Base-by-base conservation (phyloP, 2,113 vertebrate species). In the Hipposideros armiger region DNA sequence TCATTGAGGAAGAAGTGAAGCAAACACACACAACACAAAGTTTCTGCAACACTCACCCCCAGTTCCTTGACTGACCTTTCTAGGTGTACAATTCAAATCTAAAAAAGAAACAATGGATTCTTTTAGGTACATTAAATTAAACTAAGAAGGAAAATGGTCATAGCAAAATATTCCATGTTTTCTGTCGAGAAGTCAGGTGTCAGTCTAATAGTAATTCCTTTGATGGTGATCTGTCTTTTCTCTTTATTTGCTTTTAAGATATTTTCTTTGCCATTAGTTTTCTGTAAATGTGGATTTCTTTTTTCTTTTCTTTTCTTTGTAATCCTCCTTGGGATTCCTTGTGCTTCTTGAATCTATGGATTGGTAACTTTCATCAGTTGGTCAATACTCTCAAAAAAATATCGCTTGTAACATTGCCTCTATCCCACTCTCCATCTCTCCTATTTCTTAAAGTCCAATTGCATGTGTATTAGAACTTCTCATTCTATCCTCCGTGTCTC, bases 111-210 rank as follows among this genome's bases (percentile, higher is more conserved):
- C 2, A 64, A 15, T 69, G 20, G 26, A 42, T 88, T 95, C 30
- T 80, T 80, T 87, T 89, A 69, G 11, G n/a, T 40, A 72, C 14
- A 87, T 90, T 76, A 56, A 72, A 78, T 90, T 78, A 58, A 72
- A 80, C 87, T 64, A 93, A 80, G 40, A 88, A 69, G 30, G 16
- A 72, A 90, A 9, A 13, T 47, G 50, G 74, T 67, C 11, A 81
- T 19, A 87, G 58, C 26, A 84, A 96, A 95, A 88, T 80, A 91
- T 62, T 26, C 78, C 50, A 5, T 10, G 4, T 80, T 85, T 89
- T 58, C 40, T 50, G 0, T 67, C 26, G 15, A 67, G 66, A 56
- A 67, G 22, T 32, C 64, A 24, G 20, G 9, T 36, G 10, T 77
- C 52, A 72, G 11, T 24, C 30, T 62, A 42, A 16, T 15, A 15